phyloP scores from a whole-genome alignment of 2,113 vertebrate species.

The Chlorodrepanis virens region DNA sequence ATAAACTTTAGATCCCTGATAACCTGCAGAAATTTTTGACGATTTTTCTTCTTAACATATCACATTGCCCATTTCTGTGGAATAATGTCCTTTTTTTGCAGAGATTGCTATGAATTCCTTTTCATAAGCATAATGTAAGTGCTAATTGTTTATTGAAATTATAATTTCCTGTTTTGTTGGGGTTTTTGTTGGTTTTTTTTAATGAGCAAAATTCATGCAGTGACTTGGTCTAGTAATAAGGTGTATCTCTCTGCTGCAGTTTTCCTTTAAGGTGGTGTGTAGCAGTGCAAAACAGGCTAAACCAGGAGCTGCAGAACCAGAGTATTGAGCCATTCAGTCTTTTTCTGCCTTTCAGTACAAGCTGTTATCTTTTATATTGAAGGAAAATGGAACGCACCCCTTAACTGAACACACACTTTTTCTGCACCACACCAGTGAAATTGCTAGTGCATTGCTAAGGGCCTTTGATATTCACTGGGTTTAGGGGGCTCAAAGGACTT shows the following conservation, averaged over 20 bases:
- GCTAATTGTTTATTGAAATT: neutral
- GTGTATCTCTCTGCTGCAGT: slow-evolving; percentile 37
- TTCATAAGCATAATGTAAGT: neutral
- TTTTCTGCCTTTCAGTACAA: slow-evolving; percentile 12
- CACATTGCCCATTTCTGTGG: neutral
- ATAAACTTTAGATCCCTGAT: neutral
- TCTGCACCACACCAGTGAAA: neutral
- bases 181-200: neutral
- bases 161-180: neutral
- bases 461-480: slow-evolving; percentile 10
- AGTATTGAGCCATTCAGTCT: slow-evolving; percentile 30
- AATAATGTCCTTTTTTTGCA: neutral
- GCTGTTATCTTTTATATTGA: neutral
- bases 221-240: slow-evolving; percentile 3
- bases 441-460: neutral
- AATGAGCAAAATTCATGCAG: neutral
- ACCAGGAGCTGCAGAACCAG: neutral
- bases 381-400: neutral
- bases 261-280: slow-evolving; percentile 52
- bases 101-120: slow-evolving; percentile 2
- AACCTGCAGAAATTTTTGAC: neutral
- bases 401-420: neutral
- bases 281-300: neutral
- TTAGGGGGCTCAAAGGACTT: slow-evolving; percentile 44
- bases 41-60: neutral